These are phyloP conservation scores for Tupaia tana DNA, from an alignment of 2,113 vertebrate genomes.

Conservation along the genomic window DNA sequence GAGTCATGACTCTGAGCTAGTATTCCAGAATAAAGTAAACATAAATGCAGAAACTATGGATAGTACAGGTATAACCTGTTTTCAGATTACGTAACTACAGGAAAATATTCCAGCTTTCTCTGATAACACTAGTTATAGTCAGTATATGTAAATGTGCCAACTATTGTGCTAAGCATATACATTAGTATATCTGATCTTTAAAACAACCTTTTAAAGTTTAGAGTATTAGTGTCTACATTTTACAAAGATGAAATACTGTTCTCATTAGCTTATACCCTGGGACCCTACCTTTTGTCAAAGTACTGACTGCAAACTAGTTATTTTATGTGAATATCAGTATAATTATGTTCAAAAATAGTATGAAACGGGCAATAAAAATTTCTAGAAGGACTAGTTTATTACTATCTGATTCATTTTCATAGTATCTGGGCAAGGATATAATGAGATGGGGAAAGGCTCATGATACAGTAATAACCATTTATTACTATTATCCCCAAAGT, in stretches of 20 bases:
- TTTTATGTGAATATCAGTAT: constrained; percentile 30
- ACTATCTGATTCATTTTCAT: constrained; percentile 40
- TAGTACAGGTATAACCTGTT: neutral
- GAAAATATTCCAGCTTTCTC: neutral
- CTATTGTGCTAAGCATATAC: neutral
- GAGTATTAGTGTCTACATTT: neutral
- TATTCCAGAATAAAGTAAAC: constrained; percentile 9
- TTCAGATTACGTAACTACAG: constrained; percentile 19
- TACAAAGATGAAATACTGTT: constrained; percentile 21
- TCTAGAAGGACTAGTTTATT: neutral
- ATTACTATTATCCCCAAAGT: neutral
- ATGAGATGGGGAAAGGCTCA: neutral
- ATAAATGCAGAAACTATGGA: constrained; percentile 12
- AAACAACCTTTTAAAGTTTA: neutral
- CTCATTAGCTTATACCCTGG: constrained; percentile 1
- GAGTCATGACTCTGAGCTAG: constrained; percentile 37
- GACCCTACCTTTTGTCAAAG: neutral
- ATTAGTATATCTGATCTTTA: constrained; percentile 27
- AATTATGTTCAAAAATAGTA: neutral
- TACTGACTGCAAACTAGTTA: neutral
- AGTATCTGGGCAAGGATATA: neutral
- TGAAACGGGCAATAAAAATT: constrained; percentile 37
- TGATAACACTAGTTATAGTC: neutral
- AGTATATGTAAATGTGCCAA: neutral
- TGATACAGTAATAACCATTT: neutral